Conservation (phyloP, 2,113 vertebrate genomes). For the Pedionomus torquatus region DNA sequence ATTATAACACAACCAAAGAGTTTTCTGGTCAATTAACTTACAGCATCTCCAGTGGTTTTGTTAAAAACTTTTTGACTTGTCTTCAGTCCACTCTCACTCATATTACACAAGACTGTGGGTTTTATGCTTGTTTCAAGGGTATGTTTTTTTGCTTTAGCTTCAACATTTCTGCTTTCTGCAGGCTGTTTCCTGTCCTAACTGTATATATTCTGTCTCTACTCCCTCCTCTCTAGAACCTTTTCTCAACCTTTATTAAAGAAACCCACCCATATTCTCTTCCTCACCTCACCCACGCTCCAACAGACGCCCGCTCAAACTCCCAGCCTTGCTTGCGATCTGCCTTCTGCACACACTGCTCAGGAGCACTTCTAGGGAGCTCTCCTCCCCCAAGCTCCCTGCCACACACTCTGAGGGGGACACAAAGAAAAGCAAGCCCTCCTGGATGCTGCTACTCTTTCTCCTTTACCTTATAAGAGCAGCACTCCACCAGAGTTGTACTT, state of each 20-base stretch:
- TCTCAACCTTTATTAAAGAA: neutral
- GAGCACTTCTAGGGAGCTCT: neutral
- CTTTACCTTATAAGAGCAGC: neutral
- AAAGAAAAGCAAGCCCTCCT: neutral
- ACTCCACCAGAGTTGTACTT: neutral
- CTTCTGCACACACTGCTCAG: neutral
- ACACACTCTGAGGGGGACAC: neutral
- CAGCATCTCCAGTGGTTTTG: neutral
- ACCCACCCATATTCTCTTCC: neutral
- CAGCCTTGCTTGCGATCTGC: neutral
- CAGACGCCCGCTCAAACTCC: accelerated
- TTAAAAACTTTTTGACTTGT: neutral
- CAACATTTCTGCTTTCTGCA: neutral
- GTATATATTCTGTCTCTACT: neutral
- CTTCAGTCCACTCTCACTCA: neutral
- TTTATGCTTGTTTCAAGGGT: neutral
- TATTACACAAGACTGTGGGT: neutral
- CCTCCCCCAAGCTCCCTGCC: neutral
- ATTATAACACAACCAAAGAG: neutral
- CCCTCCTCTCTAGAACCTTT: neutral
- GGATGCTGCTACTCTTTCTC: neutral
- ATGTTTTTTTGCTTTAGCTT: neutral
- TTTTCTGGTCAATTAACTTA: neutral
- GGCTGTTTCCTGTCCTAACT: neutral
- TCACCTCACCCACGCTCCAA: accelerated